Evolutionary conservation across 2,113 vertebrate genomes (phyloP), one percentile per base, ranked within the genome.

Genomic region (Monopterus albus): DNA sequence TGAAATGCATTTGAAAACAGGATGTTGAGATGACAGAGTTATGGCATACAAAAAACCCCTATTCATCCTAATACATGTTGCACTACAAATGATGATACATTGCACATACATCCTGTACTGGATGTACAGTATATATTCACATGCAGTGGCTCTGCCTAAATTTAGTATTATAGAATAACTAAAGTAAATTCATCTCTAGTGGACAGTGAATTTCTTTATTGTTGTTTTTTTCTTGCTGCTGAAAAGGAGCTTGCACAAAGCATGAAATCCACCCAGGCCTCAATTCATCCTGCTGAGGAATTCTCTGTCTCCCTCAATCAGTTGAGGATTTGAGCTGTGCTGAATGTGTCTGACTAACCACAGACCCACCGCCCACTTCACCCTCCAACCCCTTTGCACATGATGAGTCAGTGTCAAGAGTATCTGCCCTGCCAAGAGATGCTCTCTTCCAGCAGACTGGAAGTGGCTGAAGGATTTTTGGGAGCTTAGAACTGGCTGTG

Each of bases 241-340:
- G 28, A 62, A 72, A 68, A 42, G n/a, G 39, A 56, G 42, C 58
- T 51, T 79, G 66, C 77, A 59, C 39, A 4, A 43, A 52, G 62
- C 63, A 55, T 67, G 62, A 83, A 78, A 87, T 67, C 66, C 69
- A 79, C 42, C 68, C 47, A 2, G 12, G 28, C 70, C 31, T 71
- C 58, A 58, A n/a, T 78, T 83, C 43, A 81, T 51, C 33, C 69
- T 63, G 33, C 46, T 21, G 17, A 76, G 60, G 28, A 11, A 63
- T 26, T 29, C 49, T 49, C 68, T 73, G 82, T 87, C 81, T 58
- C 47, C 69, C 77, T 87, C 78, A 77, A 47, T 77, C 77, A 79
- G 33, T 68, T 47, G 12, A 14, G 79, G 63, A 51, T 64, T 69
- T 63, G 72, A 72, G 53, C 28, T 5, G 38, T 12, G 15, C 67